Evolutionary conservation across 2,113 vertebrate genomes (phyloP), one percentile per base, ranked within the genome.

Genomic region (Dinomys branickii): DNA sequence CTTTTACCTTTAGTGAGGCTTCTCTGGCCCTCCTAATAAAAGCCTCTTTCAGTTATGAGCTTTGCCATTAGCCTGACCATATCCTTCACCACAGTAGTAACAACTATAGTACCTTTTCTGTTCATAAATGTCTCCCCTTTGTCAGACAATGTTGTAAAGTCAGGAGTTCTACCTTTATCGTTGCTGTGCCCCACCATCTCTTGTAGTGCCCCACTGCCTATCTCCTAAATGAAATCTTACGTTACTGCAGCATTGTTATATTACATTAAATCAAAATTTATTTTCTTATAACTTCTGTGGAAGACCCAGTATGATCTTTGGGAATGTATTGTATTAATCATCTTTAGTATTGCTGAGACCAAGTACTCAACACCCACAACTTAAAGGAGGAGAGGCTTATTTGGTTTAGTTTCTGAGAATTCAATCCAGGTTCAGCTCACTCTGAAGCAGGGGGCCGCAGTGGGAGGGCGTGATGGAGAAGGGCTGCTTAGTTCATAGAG

Each of bases 61-160:
- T 78, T 22, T 91, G 9, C 38, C 11, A 73, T 28, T 56, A 63
- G 9, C 28, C 44, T 24, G 16, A 16, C 77, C n/a, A 73, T 24
- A 54, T 93, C 19, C 71, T 97, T 77, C 52, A 47, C 61, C 86
- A 75, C 33, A 88, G 35, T 67, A 92, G 75, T 75, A 71, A 47
- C 19, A 44, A 59, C 22, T 87, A 14, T 56, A 56, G 28, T 75
- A 73, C 73, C 19, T 65, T 86, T 63, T 80, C 85, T 77, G n/a
- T 65, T 96, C 71, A 33, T 58, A 52, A 20, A 16, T 90, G 41
- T 94, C 2, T 65, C 13, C 93, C 6, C 7, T 7, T 59, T 13
- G 54, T 65, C 35, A 56, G 65, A 86, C 61, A 24, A 14, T 73
- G 3, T 33, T 16, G 1, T 61, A 35, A 61, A n/a, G 58, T 33